A percentile compares a stretch with the other conserved stretches of the same genome.
Conservation (phyloP, 2,113 vertebrate genomes). For the Chauna torquata region DNA sequence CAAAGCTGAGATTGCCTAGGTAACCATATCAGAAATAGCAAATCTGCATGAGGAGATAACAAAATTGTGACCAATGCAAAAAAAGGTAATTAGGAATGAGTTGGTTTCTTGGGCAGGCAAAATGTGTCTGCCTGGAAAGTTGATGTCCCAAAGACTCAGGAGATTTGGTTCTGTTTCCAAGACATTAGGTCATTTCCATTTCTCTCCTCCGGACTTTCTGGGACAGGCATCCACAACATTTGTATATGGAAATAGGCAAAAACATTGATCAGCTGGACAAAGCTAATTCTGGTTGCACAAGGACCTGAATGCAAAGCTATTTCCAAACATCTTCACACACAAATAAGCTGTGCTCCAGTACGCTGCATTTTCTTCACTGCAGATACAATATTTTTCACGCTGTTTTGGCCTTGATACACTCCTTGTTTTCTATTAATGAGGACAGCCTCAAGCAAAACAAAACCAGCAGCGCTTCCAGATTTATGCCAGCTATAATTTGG, state of each 20-base stretch:
- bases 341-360: neutral
- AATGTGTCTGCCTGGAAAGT: neutral
- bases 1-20: neutral
- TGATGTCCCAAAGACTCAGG: neutral
- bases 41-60: neutral
- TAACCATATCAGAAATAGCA: neutral
- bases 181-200: neutral
- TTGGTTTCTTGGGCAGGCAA: neutral
- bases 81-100: neutral
- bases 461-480: neutral
- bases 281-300: accelerated
- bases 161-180: neutral
- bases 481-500: neutral
- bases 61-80: neutral
- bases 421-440: neutral
- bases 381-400: neutral
- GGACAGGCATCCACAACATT: neutral
- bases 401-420: neutral
- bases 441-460: neutral
- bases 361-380: neutral
- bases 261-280: neutral
- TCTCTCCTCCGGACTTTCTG: neutral
- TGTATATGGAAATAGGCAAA: neutral
- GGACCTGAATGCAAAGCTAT: neutral
- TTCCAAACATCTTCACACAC: neutral